Evolutionary conservation across 2,888 invertebrate species (phyloP).

Genomic region (Drosophila paranaensis): DNA sequence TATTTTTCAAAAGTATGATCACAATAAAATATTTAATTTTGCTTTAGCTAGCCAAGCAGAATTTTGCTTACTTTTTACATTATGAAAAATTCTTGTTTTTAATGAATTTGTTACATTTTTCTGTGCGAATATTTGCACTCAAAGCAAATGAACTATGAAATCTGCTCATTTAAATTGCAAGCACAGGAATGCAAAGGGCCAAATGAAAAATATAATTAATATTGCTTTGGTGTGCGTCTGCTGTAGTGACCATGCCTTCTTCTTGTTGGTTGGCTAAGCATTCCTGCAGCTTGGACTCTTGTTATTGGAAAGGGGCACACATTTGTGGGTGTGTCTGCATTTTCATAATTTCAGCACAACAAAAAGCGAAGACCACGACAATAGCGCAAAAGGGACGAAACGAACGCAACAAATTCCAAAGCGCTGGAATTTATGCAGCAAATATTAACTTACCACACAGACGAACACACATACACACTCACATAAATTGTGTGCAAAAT

Average conservation of each 20-base stretch:
- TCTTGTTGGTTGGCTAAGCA: conserved; percentile 3
- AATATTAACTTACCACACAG: conserved; percentile 75
- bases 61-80: background rate
- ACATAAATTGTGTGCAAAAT: conserved; percentile 51
- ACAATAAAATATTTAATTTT: background rate
- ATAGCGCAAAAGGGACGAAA: conserved; percentile 56
- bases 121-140: conserved; percentile 39
- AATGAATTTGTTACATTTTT: conserved; percentile 33
- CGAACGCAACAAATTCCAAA: conserved; percentile 67
- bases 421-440: conserved; percentile 75
- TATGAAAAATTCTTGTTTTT: background rate
- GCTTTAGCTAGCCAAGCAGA: background rate
- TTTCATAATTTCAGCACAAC: conserved; percentile 71
- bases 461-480: conserved; percentile 35
- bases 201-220: conserved; percentile 71
- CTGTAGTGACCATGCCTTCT: conserved; percentile 22
- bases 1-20: no score
- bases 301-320: conserved; percentile 15
- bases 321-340: conserved; percentile 39
- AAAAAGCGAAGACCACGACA: conserved; percentile 49
- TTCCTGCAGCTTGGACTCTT: conserved; percentile 24
- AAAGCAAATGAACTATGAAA: conserved; percentile 63
- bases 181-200: conserved; percentile 34
- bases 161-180: conserved; percentile 59
- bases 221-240: conserved; percentile 36